Percentiles rank a stretch among this genome's conserved stretches.
Evolutionary conservation across 2,113 vertebrate genomes (phyloP).

Genomic region (Indicator indicator): DNA sequence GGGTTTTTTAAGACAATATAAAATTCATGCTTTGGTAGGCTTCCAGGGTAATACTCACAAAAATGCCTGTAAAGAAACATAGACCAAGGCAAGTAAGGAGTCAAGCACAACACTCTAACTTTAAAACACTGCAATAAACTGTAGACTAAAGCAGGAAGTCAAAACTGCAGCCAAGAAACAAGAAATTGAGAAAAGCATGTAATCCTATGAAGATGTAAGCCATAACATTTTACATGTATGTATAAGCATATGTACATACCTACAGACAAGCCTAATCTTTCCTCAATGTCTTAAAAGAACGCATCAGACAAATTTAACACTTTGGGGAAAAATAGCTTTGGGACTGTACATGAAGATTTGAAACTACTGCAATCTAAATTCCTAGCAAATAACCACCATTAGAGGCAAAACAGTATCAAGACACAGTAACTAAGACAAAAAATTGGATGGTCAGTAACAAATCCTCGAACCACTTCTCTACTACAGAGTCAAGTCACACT

Average conservation of each 20-base stretch:
- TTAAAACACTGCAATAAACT: neutral
- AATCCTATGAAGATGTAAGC: neutral
- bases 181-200: neutral
- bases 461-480: neutral
- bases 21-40: neutral
- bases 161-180: neutral
- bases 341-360: neutral
- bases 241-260: neutral
- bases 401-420: neutral
- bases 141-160: neutral
- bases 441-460: neutral
- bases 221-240: neutral
- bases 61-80: neutral
- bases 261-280: neutral
- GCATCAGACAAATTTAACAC: neutral
- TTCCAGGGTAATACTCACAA: neutral
- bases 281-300: neutral
- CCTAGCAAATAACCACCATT: neutral
- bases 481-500: neutral
- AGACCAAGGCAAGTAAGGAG: neutral
- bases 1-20: neutral
- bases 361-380: neutral
- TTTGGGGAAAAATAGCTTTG: neutral
- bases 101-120: neutral
- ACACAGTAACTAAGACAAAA: neutral